Percentiles rank a stretch among this genome's conserved stretches.
Evolutionary conservation across 2,888 invertebrate genomes (phyloP).

Genomic region (Theristus sp.): DNA sequence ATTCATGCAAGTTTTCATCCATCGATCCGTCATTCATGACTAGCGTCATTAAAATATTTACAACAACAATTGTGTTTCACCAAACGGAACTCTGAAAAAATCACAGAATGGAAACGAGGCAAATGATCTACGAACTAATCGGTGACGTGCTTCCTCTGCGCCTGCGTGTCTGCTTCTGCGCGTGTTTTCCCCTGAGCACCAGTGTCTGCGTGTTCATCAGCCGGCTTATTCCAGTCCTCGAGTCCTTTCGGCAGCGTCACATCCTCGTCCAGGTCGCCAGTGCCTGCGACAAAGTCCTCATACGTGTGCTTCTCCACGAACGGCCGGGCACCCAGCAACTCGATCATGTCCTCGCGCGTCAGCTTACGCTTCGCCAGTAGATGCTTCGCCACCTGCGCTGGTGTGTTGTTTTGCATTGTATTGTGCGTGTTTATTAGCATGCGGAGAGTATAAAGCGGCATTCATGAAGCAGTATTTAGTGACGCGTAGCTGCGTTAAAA

Average conservation of each 20-base stretch:
- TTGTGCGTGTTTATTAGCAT: neutral
- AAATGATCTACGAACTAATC: too few species aligned
- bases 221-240: conserved; percentile 62
- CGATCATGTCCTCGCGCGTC: conserved; percentile 90
- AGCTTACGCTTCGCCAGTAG: conserved; percentile 81
- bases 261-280: conserved; percentile 90
- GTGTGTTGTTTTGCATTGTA: neutral
- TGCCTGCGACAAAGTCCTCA: conserved; percentile 91
- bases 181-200: too few species aligned
- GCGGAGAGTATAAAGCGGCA: neutral
- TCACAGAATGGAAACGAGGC: too few species aligned
- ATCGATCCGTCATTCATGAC: too few species aligned
- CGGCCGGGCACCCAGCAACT: conserved; percentile 73
- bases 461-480: too few species aligned
- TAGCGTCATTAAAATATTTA: too few species aligned
- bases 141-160: too few species aligned
- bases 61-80: too few species aligned
- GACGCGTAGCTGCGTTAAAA: too few species aligned
- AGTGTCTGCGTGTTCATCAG: conserved; percentile 6
- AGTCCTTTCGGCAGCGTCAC: conserved; percentile 80
- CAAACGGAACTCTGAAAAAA: too few species aligned
- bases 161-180: too few species aligned
- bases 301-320: conserved; percentile 98
- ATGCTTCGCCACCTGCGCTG: conserved; percentile 60
- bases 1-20: too few species aligned